phyloP scores from a whole-genome alignment of 1,140 invertebrate species.

The Thaumatotibia leucotreta region DNA sequence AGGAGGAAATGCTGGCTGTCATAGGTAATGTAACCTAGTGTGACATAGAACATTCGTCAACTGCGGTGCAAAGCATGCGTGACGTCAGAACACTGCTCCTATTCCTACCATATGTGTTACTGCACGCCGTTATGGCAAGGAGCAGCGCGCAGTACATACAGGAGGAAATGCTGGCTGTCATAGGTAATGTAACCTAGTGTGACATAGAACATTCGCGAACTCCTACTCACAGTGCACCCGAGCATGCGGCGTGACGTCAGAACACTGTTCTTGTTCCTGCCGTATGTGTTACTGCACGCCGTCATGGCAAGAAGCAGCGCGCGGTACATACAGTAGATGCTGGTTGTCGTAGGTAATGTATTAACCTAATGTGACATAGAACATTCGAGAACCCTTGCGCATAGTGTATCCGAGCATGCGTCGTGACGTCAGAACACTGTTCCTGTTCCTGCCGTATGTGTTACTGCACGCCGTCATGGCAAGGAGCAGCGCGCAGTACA shows the following conservation, averaged over 20 bases:
- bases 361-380: too few relatives aligned
- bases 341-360: constrained; percentile 73
- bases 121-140: constrained; percentile 79
- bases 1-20: too few relatives aligned
- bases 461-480: constrained; percentile 80
- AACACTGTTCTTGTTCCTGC: constrained; percentile 83
- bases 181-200: too few relatives aligned
- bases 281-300: constrained; percentile 81
- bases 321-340: constrained; percentile 72
- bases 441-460: constrained; percentile 85
- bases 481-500: constrained; percentile 47
- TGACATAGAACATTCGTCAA: constrained; percentile 73
- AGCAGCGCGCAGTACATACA: constrained; percentile 57
- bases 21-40: too few relatives aligned
- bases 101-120: constrained; percentile 84
- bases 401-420: constrained; percentile 84
- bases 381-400: constrained; percentile 77
- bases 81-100: constrained; percentile 82
- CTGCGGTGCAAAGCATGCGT: constrained; percentile 80
- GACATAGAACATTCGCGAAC: constrained; percentile 72
- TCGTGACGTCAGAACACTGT: constrained; percentile 81
- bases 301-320: constrained; percentile 73
- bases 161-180: constrained; percentile 78
- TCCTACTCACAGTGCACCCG: constrained; percentile 82
- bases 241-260: constrained; percentile 83